Base-by-base conservation (phyloP, 1,140 invertebrate genomes). In the Pissodes strobi region DNA sequence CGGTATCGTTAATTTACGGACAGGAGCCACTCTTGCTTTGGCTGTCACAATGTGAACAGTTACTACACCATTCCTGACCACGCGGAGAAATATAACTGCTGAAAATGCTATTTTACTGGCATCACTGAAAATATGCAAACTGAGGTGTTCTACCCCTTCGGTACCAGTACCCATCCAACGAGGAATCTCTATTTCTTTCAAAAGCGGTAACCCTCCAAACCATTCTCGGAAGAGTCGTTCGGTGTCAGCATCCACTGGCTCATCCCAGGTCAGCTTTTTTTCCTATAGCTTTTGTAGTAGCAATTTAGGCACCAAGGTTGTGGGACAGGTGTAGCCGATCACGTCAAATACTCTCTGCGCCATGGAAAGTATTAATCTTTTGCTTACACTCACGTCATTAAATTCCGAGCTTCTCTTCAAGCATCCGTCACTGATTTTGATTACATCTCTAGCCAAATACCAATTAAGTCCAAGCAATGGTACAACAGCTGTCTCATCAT, bases 11-110 rank as follows among this genome's bases (percentile, higher is more conserved):
- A 48, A 30, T 23, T 22, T 52, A 4, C 66, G 61, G 2, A 72
- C 23, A 1, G 70, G 69, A 8, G 62, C 58, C 0, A 73, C 59
- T 41, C 66, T 69, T 0, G 61, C 57, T 51, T 71, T 73, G 0
- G 66, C 39, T 9, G 12, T 25, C 21, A 67, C 5, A 0, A 67
- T 12, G 19, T 55, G 21, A 8, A 67, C 60, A 15, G 13, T 18
- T 37, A 38, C 22, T 25, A 9, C 21, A 21, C 43, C 43, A 49
- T 45, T 46, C 17, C n/a, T 9, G 30, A 38, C 51, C 5, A 17
- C 38, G 21, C 59, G 48, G 12, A 64, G 22, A 48, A 56, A 67
- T 10, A 66, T 39, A 25, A 61, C 64, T 23, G 19, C 19, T 1
- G 46, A 46, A 61, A 27, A 61, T 12, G 58, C 64, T 19, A 38